phyloP scores from a whole-genome alignment of 2,113 vertebrate genomes.

The Acrocephalus kingi region DNA sequence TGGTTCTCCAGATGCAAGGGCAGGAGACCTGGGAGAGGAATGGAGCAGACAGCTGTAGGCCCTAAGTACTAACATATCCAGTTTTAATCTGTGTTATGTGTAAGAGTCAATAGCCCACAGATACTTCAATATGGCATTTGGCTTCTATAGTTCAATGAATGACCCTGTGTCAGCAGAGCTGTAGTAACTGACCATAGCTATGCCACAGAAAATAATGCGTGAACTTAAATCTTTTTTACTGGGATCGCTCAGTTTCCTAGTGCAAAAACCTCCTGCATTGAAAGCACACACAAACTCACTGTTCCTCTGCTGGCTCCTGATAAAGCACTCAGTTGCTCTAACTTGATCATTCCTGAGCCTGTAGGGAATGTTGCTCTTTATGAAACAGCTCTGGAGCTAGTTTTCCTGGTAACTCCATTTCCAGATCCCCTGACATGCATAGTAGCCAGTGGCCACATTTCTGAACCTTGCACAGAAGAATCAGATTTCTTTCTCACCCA shows the following conservation, averaged over 20 bases:
- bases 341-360: not conserved
- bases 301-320: not conserved
- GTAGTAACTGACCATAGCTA: not conserved
- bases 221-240: not conserved
- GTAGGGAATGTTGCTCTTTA: not conserved
- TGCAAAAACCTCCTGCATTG: not conserved
- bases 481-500: not conserved
- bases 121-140: not conserved
- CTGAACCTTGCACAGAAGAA: not conserved
- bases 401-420: not conserved
- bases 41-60: not conserved
- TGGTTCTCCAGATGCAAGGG: not conserved
- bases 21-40: not conserved
- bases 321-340: not conserved
- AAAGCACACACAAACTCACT: not conserved
- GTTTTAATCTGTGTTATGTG: not conserved
- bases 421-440: not conserved
- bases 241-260: not conserved
- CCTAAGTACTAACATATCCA: not conserved
- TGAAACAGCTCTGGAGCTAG: not conserved
- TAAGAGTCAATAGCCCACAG: not conserved
- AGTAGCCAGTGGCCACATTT: not conserved
- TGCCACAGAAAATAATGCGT: not conserved
- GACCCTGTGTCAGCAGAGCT: not conserved
- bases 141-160: not conserved